These are phyloP conservation scores for Nymphalis c-album DNA, from an alignment of 2,888 invertebrate species.

Conservation along the genomic window DNA sequence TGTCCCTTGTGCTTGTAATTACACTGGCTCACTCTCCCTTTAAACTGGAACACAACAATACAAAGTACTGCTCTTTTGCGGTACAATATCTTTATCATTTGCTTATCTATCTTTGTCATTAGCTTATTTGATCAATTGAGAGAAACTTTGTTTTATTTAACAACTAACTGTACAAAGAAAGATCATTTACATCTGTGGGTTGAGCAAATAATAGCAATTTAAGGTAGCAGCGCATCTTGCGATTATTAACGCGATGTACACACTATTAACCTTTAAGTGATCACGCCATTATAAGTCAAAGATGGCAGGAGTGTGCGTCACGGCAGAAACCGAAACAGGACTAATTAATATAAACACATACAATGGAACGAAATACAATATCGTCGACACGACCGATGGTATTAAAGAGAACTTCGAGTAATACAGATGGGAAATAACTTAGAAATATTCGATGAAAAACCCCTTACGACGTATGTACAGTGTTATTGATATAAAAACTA, in stretches of 20 bases:
- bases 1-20: too few species aligned
- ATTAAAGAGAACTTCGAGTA: constrained; percentile 45
- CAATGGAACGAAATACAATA: constrained; percentile 64
- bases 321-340: constrained; percentile 37
- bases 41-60: too few species aligned
- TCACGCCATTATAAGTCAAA: constrained; percentile 46
- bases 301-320: constrained; percentile 47
- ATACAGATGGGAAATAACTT: constrained; percentile 31
- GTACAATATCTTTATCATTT: too few species aligned
- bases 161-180: background rate
- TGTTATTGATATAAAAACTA: background rate
- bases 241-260: constrained; percentile 17
- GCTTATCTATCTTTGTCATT: too few species aligned
- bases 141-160: background rate
- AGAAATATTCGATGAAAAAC: constrained; percentile 20
- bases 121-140: too few species aligned
- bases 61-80: too few species aligned
- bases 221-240: constrained; percentile 9
- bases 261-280: constrained; percentile 43
- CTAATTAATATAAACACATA: constrained; percentile 60
- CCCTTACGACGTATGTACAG: constrained; percentile 1
- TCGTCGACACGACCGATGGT: constrained; percentile 54
- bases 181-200: background rate
- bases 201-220: background rate
- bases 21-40: too few species aligned